Evolutionary conservation across 2,113 vertebrate genomes (phyloP).

Genomic region (Spilogale gracilis): DNA sequence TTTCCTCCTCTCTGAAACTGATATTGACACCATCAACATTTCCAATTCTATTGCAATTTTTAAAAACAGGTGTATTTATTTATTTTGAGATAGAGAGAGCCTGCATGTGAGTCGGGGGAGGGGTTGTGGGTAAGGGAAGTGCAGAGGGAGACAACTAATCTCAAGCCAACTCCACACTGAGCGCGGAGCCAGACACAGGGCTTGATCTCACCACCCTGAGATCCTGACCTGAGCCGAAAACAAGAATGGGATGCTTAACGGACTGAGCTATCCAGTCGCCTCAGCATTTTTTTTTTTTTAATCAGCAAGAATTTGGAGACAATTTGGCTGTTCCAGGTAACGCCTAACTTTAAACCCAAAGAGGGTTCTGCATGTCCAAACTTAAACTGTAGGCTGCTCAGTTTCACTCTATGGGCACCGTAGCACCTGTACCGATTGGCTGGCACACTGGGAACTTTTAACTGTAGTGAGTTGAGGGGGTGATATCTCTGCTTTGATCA

Average conservation of each 20-base stretch:
- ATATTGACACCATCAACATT: conserved; percentile 14
- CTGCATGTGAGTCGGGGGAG: not conserved
- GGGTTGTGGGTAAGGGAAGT: not conserved
- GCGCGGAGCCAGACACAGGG: not conserved
- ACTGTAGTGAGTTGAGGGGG: not conserved
- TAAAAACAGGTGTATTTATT: not conserved
- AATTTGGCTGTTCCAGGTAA: conserved; percentile 65
- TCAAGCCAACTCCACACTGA: not conserved
- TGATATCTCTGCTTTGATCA: not conserved
- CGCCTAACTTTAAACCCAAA: conserved; percentile 74
- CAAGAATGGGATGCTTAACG: not conserved
- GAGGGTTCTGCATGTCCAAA: not conserved
- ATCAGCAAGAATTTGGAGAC: not conserved
- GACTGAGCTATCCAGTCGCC: not conserved
- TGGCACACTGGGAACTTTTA: not conserved
- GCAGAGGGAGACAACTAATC: not conserved
- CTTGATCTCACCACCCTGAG: not conserved
- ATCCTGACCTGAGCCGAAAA: not conserved
- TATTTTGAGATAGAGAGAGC: not conserved
- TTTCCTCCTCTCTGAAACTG: not conserved
- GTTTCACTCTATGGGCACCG: not conserved
- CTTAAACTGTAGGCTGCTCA: not conserved
- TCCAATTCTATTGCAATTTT: conserved; percentile 37
- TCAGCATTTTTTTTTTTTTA: conserved; percentile 6
- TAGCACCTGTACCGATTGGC: not conserved